Evolutionary conservation across 2,797 vertebrate genomes (phyloP).

Genomic region (Notolepis coatsorum): DNA sequence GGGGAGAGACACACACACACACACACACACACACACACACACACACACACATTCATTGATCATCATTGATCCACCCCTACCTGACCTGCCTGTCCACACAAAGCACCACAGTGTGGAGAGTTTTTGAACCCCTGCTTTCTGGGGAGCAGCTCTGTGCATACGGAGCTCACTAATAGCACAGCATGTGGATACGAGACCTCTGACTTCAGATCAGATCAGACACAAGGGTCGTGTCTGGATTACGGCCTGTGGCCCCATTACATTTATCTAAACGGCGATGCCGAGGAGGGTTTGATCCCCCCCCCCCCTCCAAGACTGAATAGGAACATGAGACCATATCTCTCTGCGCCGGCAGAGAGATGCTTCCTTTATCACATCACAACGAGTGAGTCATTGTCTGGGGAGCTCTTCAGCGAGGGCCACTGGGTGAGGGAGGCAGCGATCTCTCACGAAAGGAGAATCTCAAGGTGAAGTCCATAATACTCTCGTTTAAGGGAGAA

Average conservation of each 20-base stretch:
- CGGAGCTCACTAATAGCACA: conserved; percentile 3
- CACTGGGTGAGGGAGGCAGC: background rate
- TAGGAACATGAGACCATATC: conserved; percentile 52
- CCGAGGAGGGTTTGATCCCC: conserved; percentile 38
- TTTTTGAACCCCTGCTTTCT: background rate
- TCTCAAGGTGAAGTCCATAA: background rate
- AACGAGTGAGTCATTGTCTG: conserved; percentile 30
- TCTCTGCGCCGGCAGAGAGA: conserved; percentile 35
- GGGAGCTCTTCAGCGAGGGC: conserved; percentile 13
- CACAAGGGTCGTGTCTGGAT: conserved; percentile 36
- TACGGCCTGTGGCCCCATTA: conserved; percentile 5
- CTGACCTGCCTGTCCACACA: conserved; percentile 7
- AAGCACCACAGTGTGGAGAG: background rate
- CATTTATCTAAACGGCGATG: conserved; percentile 31
- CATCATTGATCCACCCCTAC: background rate
- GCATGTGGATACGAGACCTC: conserved; percentile 3
- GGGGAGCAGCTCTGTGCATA: background rate
- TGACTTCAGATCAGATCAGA: conserved; percentile 20
- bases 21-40: background rate
- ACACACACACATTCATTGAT: too few species aligned
- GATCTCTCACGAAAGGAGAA: background rate
- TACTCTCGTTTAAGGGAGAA: conserved; percentile 11
- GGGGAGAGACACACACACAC: conserved; percentile 36
- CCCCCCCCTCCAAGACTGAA: conserved; percentile 28
- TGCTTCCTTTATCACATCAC: conserved; percentile 42